Evolutionary conservation across 2,113 vertebrate species (phyloP).

Genomic region (Epinephelus cyanopodus): DNA sequence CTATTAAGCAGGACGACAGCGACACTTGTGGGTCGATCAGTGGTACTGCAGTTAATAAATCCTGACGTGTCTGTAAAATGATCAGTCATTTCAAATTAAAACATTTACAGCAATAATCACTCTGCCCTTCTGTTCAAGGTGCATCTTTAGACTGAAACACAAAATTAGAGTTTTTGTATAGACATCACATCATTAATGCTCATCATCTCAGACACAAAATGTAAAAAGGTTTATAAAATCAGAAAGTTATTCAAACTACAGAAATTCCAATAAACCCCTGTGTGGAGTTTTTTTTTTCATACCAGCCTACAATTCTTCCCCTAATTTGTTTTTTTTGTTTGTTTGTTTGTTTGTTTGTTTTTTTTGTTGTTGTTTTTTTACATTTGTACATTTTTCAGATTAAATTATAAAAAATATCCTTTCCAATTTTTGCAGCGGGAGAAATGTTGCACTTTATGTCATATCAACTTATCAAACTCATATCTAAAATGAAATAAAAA

Average conservation of each 20-base stretch:
- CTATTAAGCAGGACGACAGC: conserved; percentile 54
- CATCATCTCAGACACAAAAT: background rate
- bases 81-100: background rate
- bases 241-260: background rate
- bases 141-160: background rate
- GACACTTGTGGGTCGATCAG: conserved; percentile 27
- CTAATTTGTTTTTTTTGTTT: too few relatives aligned
- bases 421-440: background rate
- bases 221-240: background rate
- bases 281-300: background rate
- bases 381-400: too few relatives aligned
- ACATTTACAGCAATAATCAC: background rate
- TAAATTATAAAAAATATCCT: background rate
- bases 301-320: background rate
- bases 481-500: background rate
- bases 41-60: background rate
- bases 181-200: background rate
- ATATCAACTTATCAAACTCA: background rate
- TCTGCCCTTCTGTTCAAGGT: background rate
- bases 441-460: background rate
- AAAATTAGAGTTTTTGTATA: background rate
- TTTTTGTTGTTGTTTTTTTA: too few relatives aligned
- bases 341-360: too few relatives aligned
- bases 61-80: background rate
- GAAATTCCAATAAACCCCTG: background rate